Evolutionary conservation across 1,140 invertebrate species (phyloP).

Genomic region (Tetramorium parvispinum): DNA sequence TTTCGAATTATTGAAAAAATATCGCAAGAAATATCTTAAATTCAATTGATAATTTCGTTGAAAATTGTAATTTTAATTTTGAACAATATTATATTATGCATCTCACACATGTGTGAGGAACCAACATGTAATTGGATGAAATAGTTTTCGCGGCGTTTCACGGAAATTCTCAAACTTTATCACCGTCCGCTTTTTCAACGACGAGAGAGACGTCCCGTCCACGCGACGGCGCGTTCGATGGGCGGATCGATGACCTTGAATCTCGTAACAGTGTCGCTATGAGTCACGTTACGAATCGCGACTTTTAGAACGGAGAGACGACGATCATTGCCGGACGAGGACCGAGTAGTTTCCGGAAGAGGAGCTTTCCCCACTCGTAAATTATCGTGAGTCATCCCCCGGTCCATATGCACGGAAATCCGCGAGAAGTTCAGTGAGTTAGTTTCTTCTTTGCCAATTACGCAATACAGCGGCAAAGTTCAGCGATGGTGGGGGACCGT

Average conservation of each 20-base stretch:
- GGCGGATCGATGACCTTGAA: slow-evolving; percentile 71
- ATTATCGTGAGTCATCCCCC: slow-evolving; percentile 53
- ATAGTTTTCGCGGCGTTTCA: background rate
- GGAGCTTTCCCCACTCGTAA: slow-evolving; percentile 44
- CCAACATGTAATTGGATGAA: background rate
- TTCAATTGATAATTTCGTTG: background rate
- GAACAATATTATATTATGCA: background rate
- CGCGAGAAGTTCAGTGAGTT: slow-evolving; percentile 32
- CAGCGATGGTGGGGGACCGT: background rate
- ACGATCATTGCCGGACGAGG: slow-evolving; percentile 63
- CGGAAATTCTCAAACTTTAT: background rate
- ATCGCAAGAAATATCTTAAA: background rate
- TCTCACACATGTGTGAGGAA: background rate
- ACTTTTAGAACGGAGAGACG: slow-evolving; percentile 62
- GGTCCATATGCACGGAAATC: background rate
- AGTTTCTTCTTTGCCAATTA: slow-evolving; percentile 35
- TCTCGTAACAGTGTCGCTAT: slow-evolving; percentile 59
- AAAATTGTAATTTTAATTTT: background rate
- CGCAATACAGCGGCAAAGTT: slow-evolving; percentile 29
- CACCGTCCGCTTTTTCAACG: background rate
- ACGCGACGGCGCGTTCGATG: slow-evolving; percentile 37
- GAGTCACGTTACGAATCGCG: slow-evolving; percentile 66
- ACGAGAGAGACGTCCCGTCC: background rate
- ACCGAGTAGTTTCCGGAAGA: slow-evolving; percentile 55
- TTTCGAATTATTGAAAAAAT: background rate